These are phyloP conservation scores for Tiaroga cobitis DNA, from an alignment of 2,797 vertebrate genomes.

Conservation along the genomic window DNA sequence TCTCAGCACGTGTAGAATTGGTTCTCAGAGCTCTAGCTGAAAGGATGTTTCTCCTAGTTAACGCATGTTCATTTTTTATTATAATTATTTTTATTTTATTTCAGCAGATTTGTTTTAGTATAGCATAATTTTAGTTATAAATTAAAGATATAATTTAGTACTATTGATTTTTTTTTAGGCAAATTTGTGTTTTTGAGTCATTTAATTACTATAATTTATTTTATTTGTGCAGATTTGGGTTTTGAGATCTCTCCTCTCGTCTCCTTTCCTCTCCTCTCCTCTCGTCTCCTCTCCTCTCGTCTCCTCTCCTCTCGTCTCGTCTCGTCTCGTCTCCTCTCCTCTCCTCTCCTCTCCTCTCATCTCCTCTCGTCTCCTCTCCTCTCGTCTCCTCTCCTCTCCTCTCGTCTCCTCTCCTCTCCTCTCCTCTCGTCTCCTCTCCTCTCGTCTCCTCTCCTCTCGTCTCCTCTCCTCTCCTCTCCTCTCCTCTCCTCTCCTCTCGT, in stretches of 20 bases:
- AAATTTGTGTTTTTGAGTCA: background rate
- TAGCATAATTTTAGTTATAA: too few species aligned
- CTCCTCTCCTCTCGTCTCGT: rapidly evolving
- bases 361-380: rapidly evolving
- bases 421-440: too few species aligned
- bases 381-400: rapidly evolving
- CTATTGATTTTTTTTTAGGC: background rate
- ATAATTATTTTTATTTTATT: too few species aligned
- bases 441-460: rapidly evolving
- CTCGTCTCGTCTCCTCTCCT: rapidly evolving
- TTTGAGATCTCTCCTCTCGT: background rate
- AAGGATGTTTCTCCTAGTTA: too few species aligned
- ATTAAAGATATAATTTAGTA: too few species aligned
- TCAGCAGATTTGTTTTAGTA: too few species aligned
- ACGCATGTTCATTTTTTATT: too few species aligned
- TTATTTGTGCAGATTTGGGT: background rate
- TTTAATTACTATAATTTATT: background rate
- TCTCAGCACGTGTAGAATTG: too few species aligned
- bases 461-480: too few species aligned
- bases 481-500: rapidly evolving
- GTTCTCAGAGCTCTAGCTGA: too few species aligned
- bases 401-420: too few species aligned
- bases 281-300: rapidly evolving
- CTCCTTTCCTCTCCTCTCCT: rapidly evolving
- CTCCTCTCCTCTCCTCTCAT: rapidly evolving